A percentile compares a stretch with the other conserved stretches of the same genome.
Conservation (phyloP, 2,888 invertebrate genomes). For the Drosophila meridionalis region DNA sequence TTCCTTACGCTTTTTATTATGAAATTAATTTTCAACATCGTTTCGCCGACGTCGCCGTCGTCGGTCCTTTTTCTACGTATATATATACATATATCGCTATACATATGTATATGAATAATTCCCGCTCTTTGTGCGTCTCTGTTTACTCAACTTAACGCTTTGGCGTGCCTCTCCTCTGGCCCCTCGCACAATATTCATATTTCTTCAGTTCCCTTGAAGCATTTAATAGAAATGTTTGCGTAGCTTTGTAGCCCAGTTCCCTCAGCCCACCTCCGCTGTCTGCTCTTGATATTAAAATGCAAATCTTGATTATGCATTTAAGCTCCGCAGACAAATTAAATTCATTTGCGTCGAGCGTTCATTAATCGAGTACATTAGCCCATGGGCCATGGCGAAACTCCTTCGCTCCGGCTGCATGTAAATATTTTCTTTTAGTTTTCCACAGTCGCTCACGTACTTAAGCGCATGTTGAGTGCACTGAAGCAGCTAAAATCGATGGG, state of each 20-base stretch:
- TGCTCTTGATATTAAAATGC: slow-evolving; percentile 62
- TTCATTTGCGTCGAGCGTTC: slow-evolving; percentile 45
- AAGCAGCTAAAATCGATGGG: slow-evolving; percentile 72
- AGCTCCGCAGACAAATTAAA: slow-evolving; percentile 61
- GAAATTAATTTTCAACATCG: slow-evolving; percentile 79
- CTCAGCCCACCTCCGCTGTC: not conserved
- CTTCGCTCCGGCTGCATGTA: not conserved
- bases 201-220: slow-evolving; percentile 37
- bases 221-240: slow-evolving; percentile 77
- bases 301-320: slow-evolving; percentile 69
- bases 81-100: not conserved
- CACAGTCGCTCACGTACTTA: not conserved
- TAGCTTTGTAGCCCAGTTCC: slow-evolving; percentile 58
- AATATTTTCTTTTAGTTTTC: slow-evolving; percentile 11
- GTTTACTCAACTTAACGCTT: slow-evolving; percentile 66
- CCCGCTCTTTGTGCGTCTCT: slow-evolving; percentile 58
- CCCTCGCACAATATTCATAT: slow-evolving; percentile 32
- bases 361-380: slow-evolving; percentile 13
- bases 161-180: slow-evolving; percentile 27
- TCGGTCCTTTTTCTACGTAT: not conserved
- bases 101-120: slow-evolving; percentile 23
- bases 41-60: slow-evolving; percentile 14
- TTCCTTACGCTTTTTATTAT: slow-evolving; percentile 81
- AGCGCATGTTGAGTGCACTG: slow-evolving; percentile 17
- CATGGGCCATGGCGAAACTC: not conserved